phyloP scores from a whole-genome alignment of 2,113 vertebrate species.

The Lasiurus borealis region DNA sequence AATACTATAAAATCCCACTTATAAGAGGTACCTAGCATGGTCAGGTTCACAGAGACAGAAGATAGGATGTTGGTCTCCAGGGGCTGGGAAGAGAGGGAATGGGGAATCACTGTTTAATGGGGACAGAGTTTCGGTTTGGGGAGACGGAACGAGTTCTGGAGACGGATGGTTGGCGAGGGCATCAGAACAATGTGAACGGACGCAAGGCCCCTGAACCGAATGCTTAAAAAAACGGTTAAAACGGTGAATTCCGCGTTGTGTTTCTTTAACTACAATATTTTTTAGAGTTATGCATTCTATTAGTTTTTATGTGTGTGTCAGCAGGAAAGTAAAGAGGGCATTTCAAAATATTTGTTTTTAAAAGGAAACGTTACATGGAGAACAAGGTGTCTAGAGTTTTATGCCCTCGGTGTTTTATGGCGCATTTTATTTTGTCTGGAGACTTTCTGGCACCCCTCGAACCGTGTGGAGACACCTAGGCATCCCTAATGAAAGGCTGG shows the following conservation, averaged over 20 bases:
- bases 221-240: conserved; percentile 12
- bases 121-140: not conserved
- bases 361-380: conserved; percentile 60
- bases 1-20: not conserved
- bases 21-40: too few species aligned
- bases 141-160: not conserved
- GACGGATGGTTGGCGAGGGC: too few species aligned
- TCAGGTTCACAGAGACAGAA: not conserved
- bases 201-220: not conserved
- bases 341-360: conserved; percentile 75
- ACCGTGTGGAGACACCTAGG: conserved; percentile 63
- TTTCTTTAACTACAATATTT: not conserved
- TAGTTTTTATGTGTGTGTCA: conserved; percentile 43
- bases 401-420: conserved; percentile 61
- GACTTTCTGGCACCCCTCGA: conserved; percentile 78
- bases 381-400: conserved; percentile 68
- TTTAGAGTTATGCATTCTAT: not conserved
- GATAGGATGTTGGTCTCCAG: too few species aligned
- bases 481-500: conserved; percentile 54
- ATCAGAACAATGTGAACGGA: not conserved
- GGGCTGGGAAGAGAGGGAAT: fast-evolving
- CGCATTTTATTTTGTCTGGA: conserved; percentile 75
- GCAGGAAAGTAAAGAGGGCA: conserved; percentile 62
- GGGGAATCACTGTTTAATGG: not conserved
- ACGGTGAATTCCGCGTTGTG: not conserved